Evolutionary conservation across 2,888 invertebrate species (phyloP).

Genomic region (Pantelozetes paolii): DNA sequence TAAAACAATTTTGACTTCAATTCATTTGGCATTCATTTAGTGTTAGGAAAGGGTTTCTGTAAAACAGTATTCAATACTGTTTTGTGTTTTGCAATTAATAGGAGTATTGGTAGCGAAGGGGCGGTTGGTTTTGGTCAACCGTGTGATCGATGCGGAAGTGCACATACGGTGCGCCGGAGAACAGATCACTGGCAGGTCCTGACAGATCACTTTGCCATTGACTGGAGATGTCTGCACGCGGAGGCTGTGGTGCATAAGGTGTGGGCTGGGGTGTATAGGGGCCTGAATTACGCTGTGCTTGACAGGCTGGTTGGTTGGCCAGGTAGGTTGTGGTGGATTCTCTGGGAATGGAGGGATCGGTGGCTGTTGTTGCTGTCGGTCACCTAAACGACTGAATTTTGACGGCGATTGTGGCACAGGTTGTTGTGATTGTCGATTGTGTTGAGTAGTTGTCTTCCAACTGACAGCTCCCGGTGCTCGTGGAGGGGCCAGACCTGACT

Average conservation of each 20-base stretch:
- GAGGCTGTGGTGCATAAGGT: neutral
- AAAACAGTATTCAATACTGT: too few relatives aligned
- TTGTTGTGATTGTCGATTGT: neutral
- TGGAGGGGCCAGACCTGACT: too few relatives aligned
- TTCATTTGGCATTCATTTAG: too few relatives aligned
- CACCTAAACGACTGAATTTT: too few relatives aligned
- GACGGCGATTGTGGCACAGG: too few relatives aligned
- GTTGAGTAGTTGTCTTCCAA: neutral
- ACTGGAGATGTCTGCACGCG: neutral
- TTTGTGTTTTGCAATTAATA: neutral
- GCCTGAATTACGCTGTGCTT: neutral
- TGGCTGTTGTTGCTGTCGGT: too few relatives aligned
- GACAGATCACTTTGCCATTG: neutral
- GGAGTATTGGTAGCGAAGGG: neutral
- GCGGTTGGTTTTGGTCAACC: constrained; percentile 6
- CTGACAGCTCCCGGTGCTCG: neutral
- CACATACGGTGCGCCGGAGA: neutral
- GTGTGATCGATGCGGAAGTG: neutral
- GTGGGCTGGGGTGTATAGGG: neutral
- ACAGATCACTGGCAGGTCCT: neutral
- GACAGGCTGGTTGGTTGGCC: neutral
- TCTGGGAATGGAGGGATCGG: too few relatives aligned
- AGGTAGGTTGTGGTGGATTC: too few relatives aligned
- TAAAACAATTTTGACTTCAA: too few relatives aligned
- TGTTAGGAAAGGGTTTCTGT: too few relatives aligned